Conservation (phyloP, 2,888 invertebrate genomes). For the Unio delphinus region DNA sequence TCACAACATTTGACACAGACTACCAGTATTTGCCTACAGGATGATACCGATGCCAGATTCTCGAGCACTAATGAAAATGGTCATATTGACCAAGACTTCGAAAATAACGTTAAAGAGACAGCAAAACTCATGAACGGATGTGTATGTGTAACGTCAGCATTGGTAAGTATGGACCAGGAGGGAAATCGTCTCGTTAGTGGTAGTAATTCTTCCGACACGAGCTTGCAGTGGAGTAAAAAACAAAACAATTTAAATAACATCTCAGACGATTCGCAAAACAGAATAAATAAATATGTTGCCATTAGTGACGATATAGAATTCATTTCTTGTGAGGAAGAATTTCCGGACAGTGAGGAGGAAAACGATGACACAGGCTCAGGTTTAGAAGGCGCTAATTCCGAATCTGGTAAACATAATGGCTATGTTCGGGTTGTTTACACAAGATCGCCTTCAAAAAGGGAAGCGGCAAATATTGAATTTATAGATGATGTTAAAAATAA, state of each 20-base stretch:
- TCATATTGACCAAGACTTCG: too few relatives aligned
- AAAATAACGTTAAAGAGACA: too few relatives aligned
- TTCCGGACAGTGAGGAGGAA: conserved; percentile 26
- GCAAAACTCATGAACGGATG: neutral
- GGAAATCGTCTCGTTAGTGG: too few relatives aligned
- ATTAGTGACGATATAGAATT: too few relatives aligned
- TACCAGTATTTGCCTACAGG: too few relatives aligned
- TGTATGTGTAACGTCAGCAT: conserved; percentile 12
- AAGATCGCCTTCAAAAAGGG: conserved; percentile 18
- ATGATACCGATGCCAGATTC: too few relatives aligned
- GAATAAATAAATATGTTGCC: too few relatives aligned
- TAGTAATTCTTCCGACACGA: too few relatives aligned
- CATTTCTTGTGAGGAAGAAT: conserved; percentile 3
- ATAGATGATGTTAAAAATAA: conserved; percentile 4
- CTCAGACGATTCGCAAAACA: too few relatives aligned
- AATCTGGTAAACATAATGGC: conserved; percentile 9
- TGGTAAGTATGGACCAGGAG: conserved; percentile 9
- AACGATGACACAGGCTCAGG: conserved; percentile 1
- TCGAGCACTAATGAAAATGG: too few relatives aligned
- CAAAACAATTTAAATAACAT: too few relatives aligned
- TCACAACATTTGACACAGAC: neutral
- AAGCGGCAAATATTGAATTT: conserved; percentile 20
- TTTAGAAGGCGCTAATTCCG: neutral
- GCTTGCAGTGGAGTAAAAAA: too few relatives aligned
- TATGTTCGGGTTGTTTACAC: conserved; percentile 16